Evolutionary conservation across 2,113 vertebrate genomes (phyloP), one percentile per base, ranked within the genome.

Genomic region (Gallinago undulata): DNA sequence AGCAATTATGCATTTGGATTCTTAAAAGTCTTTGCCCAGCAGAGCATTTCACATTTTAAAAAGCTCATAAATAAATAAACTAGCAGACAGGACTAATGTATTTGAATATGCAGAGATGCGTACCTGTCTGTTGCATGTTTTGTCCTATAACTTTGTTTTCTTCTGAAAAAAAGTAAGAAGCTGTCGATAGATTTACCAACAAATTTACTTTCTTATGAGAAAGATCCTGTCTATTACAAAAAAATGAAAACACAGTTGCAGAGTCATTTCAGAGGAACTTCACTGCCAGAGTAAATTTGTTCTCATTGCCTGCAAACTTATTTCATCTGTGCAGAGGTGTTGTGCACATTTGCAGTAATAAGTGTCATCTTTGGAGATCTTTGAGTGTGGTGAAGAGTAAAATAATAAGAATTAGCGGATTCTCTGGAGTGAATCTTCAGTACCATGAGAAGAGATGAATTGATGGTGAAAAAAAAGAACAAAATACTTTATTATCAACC

Each of bases 371-470:
- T 93, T 66, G 60, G 43, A 90, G 62, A 87, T 25, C 59, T 91
- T 37, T 68, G 50, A 45, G 30, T 5, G 10, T 72, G 31, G 24
- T 76, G 41, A 90, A 97, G 79, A 93, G 64, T 89, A 93, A 96
- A 96, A 94, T 89, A 89, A 78, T 86, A 72, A 95, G 53, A 95
- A 81, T 79, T 88, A 95, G 41, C 15, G 17, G 18, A 88, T 96
- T 74, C 81, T 80, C 92, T 92, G 48, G 87, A 84, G 57, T 85
- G 30, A 89, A 64, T 90, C 60, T 94, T 93, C 72, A 94, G 57
- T 64, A 87, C 16, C 16, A 43, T 1, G 4, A 85, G 57, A 94
- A 87, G 25, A 88, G 83, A 79, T 74, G 7, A 16, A 88, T 7
- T 50, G 43, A 78, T 86, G 81, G 55, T 80, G 39, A 6, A 74